A percentile compares a stretch with the other conserved stretches of the same genome.
Conservation (phyloP, 2,888 invertebrate genomes). For the Lymantria monacha region DNA sequence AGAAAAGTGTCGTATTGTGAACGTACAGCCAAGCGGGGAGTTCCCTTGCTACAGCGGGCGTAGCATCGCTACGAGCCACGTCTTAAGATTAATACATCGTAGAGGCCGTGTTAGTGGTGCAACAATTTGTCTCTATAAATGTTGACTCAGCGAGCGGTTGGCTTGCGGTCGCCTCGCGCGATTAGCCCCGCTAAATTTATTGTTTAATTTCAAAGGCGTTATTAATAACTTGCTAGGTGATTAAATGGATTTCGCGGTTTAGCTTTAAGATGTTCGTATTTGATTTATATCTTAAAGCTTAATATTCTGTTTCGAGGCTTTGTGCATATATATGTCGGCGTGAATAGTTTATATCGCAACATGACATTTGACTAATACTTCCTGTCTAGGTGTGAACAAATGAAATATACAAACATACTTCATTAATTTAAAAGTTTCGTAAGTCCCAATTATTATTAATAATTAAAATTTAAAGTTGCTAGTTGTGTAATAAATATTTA, state of each 20-base stretch:
- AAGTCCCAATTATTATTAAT: too few species aligned
- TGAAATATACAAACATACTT: neutral
- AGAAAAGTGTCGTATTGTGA: constrained; percentile 34
- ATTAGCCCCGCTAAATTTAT: constrained; percentile 80
- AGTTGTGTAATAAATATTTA: neutral
- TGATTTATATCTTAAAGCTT: constrained; percentile 69
- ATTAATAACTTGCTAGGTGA: constrained; percentile 78
- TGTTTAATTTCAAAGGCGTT: constrained; percentile 81
- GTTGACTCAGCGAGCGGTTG: constrained; percentile 76
- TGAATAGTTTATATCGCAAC: constrained; percentile 37
- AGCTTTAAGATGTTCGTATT: constrained; percentile 62
- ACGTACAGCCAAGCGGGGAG: constrained; percentile 29
- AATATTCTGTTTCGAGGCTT: constrained; percentile 58
- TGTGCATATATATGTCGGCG: constrained; percentile 39
- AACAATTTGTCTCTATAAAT: constrained; percentile 83
- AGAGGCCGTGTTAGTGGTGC: constrained; percentile 72
- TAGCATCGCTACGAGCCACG: constrained; percentile 50
- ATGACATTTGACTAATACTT: constrained; percentile 24
- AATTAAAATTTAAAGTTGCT: neutral
- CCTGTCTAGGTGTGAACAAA: constrained; percentile 15
- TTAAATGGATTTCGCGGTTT: constrained; percentile 76
- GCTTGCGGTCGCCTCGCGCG: constrained; percentile 71
- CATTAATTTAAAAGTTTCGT: neutral
- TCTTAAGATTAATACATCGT: constrained; percentile 78
- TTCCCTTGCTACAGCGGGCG: constrained; percentile 47